Evolutionary conservation across 2,797 vertebrate species (phyloP).

Genomic region (Hybognathus amarus): DNA sequence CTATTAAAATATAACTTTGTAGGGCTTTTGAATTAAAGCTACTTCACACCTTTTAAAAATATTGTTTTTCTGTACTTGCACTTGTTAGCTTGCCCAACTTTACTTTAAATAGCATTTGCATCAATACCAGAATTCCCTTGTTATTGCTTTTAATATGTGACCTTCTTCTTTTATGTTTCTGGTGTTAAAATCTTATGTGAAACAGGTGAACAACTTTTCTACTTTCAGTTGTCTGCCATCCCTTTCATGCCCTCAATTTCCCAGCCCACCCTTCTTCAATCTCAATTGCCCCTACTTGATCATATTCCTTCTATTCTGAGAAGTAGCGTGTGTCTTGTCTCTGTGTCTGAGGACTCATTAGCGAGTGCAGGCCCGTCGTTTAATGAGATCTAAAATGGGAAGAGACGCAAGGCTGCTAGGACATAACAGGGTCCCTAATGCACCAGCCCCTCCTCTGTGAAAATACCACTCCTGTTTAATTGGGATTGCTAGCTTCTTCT

Average conservation of each 20-base stretch:
- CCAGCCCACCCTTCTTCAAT: not conserved
- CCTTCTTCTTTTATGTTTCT: slow-evolving; percentile 23
- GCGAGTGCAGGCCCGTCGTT: slow-evolving; percentile 74
- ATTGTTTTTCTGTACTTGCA: not conserved
- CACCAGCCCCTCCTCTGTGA: slow-evolving; percentile 77
- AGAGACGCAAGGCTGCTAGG: slow-evolving; percentile 77
- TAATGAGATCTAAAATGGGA: slow-evolving; percentile 72
- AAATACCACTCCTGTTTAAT: slow-evolving; percentile 85
- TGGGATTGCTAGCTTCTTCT: slow-evolving; percentile 79
- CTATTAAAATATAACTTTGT: not conserved
- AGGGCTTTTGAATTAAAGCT: not conserved
- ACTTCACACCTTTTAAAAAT: not conserved
- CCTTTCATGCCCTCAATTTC: slow-evolving; percentile 36
- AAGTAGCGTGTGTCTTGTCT: slow-evolving; percentile 43
- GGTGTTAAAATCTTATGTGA: not conserved
- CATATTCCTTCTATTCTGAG: slow-evolving; percentile 48
- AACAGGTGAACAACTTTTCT: slow-evolving; percentile 5
- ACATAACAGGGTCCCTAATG: slow-evolving; percentile 77
- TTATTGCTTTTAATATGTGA: slow-evolving; percentile 31
- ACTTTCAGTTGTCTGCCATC: not conserved
- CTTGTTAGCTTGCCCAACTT: not conserved
- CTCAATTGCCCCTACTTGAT: slow-evolving; percentile 53
- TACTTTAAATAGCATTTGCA: not conserved
- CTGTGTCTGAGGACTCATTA: slow-evolving; percentile 61
- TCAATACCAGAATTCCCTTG: not conserved